These are phyloP conservation scores for Dicerorhinus sumatrensis DNA, from an alignment of 2,113 vertebrate genomes.

Conservation along the genomic window DNA sequence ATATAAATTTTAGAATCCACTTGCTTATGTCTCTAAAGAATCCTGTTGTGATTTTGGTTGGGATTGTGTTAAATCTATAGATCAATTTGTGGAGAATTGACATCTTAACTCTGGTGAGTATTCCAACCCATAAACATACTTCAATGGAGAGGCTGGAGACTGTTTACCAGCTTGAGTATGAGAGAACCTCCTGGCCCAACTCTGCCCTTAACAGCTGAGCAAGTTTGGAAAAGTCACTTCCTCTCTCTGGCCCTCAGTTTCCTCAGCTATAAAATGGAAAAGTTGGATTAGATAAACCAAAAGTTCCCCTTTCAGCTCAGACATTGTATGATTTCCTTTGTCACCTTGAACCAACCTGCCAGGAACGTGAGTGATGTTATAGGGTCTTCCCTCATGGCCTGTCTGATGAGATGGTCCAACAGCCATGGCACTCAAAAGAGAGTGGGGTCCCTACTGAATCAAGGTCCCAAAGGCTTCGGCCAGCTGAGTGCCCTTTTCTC, in stretches of 20 bases:
- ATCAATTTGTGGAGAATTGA: neutral
- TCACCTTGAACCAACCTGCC: neutral
- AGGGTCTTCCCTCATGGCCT: neutral
- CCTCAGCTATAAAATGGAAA: neutral
- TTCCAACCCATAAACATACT: neutral
- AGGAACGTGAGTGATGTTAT: neutral
- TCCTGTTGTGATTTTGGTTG: neutral
- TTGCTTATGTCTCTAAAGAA: neutral
- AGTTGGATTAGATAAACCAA: neutral
- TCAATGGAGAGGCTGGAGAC: neutral
- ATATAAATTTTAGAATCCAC: neutral
- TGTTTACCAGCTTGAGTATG: neutral
- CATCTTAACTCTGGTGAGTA: neutral
- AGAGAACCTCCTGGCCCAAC: neutral
- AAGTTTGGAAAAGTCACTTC: neutral
- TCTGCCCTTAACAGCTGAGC: neutral
- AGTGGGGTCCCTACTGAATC: neutral
- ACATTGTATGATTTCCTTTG: neutral
- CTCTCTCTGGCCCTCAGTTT: neutral
- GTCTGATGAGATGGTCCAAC: neutral
- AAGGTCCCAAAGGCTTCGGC: neutral
- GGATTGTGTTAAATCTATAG: neutral
- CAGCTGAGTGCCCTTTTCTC: neutral
- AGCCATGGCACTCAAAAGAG: neutral
- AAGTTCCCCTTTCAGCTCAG: neutral